Evolutionary conservation across 2,888 invertebrate genomes (phyloP).

Genomic region (Tryphoninae sp.): DNA sequence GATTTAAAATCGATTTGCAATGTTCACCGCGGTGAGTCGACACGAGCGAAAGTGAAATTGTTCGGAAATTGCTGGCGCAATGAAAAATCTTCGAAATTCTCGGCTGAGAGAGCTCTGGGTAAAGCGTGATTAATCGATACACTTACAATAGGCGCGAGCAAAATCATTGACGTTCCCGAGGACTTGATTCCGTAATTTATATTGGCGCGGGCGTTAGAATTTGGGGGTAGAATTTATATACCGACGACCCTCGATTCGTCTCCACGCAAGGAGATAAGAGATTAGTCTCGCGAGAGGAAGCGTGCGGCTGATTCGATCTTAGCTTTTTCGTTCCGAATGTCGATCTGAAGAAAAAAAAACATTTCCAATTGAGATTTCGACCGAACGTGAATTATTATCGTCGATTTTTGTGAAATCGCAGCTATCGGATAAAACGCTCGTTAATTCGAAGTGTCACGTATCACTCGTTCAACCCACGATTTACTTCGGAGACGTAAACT

Average conservation of each 20-base stretch:
- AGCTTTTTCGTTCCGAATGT: constrained; percentile 5
- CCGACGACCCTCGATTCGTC: background rate
- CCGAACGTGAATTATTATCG: background rate
- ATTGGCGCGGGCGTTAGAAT: constrained; percentile 10
- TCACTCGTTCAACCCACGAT: background rate
- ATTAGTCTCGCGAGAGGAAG: constrained; percentile 17
- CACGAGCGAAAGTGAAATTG: constrained; percentile 42
- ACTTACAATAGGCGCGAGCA: constrained; percentile 26
- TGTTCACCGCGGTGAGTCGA: constrained; percentile 15
- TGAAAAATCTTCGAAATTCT: background rate
- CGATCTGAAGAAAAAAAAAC: constrained; percentile 8
- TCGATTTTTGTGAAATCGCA: background rate
- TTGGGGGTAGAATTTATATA: constrained; percentile 30
- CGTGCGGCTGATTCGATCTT: constrained; percentile 10
- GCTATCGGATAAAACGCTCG: background rate
- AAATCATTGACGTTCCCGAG: constrained; percentile 24
- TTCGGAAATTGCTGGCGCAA: constrained; percentile 38
- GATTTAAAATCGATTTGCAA: constrained; percentile 38
- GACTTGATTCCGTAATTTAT: constrained; percentile 52
- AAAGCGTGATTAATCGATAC: constrained; percentile 49
- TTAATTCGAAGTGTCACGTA: background rate
- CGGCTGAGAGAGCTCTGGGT: constrained; percentile 10
- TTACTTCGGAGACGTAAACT: background rate
- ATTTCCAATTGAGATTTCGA: constrained; percentile 21
- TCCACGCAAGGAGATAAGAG: constrained; percentile 13